Evolutionary conservation across 2,888 invertebrate species (phyloP), one percentile per base, ranked within the genome.

Genomic region (Drosophila ezoana): DNA sequence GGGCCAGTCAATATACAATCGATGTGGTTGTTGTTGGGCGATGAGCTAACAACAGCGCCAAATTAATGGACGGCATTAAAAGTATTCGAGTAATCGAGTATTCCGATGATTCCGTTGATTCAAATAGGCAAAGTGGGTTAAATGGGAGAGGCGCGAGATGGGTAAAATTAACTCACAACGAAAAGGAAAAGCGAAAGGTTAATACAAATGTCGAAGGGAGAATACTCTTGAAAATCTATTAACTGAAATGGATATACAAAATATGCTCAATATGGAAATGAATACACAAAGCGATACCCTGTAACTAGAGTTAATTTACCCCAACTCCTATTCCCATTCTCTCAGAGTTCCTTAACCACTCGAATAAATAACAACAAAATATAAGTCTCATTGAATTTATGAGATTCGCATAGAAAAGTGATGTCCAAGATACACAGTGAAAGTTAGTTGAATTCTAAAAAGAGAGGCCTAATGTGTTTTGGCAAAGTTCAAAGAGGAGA

Each of bases 51-150:
- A 70, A 65, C 62, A 68, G 48, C 48, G 58, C 11, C 32, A 49
- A 71, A 80, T 80, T 79, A 70, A 80, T 71, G 68, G 53, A 63
- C 28, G 47, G 56, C 67, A 65, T 73, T 73, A 37, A 78, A 66
- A 76, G 73, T 56, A 56, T 59, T 60, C 53, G 35, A 70, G 54
- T 48, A 74, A 76, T 65, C 76, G 74, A 65, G 61, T 58, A 61
- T 61, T 49, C 33, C 61, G 58, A 58, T 52, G 72, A 71, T 76
- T 75, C 76, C 64, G 64, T 65, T 48, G 45, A 51, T 59, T 71
- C 58, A 64, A 69, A 69, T 68, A 61, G 45, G 56, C 65, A 80
- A 82, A 68, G 73, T 84, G 78, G 73, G 82, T 72, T 76, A 76
- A 69, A 72, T 66, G 72, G 57, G 64, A 47, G 73, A 61, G 62